A percentile compares a stretch with the other conserved stretches of the same genome.
phyloP scores from a whole-genome alignment of 2,113 vertebrate species.

The Daphoenositta chrysoptera region DNA sequence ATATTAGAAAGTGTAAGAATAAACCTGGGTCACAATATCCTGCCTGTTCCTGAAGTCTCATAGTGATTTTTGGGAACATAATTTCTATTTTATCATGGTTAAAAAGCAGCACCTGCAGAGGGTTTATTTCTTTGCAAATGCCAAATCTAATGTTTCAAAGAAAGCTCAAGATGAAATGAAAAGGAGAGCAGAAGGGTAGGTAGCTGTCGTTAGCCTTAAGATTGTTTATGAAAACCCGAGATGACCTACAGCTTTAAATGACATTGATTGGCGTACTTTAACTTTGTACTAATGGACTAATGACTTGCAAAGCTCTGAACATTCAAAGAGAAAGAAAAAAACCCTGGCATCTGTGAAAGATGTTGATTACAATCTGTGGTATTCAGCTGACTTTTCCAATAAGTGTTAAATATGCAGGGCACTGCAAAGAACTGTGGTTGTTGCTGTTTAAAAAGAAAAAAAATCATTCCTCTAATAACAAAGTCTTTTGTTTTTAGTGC shows the following conservation, averaged over 20 bases:
- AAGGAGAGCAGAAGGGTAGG: constrained; percentile 37
- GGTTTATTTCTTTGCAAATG: constrained; percentile 43
- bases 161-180: constrained; percentile 47
- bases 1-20: constrained; percentile 21
- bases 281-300: constrained; percentile 57
- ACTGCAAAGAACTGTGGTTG: neutral
- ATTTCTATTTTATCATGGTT: constrained; percentile 42
- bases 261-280: constrained; percentile 59
- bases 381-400: constrained; percentile 51
- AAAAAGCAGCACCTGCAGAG: constrained; percentile 18
- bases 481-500: neutral
- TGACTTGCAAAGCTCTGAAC: constrained; percentile 36
- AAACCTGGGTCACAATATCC: neutral
- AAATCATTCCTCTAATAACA: neutral
- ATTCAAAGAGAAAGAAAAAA: neutral
- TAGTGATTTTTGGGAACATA: constrained; percentile 41
- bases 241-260: constrained; percentile 52
- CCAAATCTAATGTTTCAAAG: constrained; percentile 60
- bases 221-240: constrained; percentile 61
- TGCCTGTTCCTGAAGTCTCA: constrained; percentile 10
- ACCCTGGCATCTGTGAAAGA: constrained; percentile 21
- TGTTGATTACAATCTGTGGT: constrained; percentile 38
- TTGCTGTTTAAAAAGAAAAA: neutral
- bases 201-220: constrained; percentile 51
- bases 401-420: constrained; percentile 5